These are phyloP conservation scores for Alligator sinensis DNA, from an alignment of 2,113 vertebrate genomes.

Conservation along the genomic window DNA sequence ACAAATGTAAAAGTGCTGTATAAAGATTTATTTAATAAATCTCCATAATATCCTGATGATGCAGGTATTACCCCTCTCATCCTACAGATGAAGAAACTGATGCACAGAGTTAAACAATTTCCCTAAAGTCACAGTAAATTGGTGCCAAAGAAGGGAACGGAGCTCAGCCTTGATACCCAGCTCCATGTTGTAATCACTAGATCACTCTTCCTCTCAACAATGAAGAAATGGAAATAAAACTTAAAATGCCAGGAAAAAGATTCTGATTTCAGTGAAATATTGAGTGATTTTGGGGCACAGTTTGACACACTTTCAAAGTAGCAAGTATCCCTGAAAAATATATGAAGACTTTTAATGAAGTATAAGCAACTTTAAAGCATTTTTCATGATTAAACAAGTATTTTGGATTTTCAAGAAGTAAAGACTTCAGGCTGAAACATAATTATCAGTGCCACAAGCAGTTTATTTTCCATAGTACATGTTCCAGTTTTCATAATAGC, in stretches of 20 bases:
- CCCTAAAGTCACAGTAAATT: not conserved
- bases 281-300: not conserved
- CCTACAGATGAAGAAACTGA: not conserved
- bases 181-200: not conserved
- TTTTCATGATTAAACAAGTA: not conserved
- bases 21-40: not conserved
- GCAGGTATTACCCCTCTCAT: not conserved
- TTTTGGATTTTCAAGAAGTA: constrained; percentile 12
- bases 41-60: accelerated
- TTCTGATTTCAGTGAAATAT: not conserved
- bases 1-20: not conserved
- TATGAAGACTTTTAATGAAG: not conserved
- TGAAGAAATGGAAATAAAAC: not conserved
- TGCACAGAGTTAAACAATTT: not conserved
- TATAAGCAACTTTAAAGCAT: not conserved
- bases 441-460: not conserved
- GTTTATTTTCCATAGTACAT: not conserved
- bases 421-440: not conserved
- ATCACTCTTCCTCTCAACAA: not conserved
- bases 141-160: not conserved
- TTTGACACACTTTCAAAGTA: not conserved
- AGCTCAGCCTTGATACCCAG: not conserved
- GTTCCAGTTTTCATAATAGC: constrained; percentile 20
- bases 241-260: not conserved
- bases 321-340: not conserved